A percentile compares a stretch with the other conserved stretches of the same genome.
These are phyloP conservation scores for Elaphurus davidianus DNA, from an alignment of 2,113 vertebrate genomes.

Conservation along the genomic window DNA sequence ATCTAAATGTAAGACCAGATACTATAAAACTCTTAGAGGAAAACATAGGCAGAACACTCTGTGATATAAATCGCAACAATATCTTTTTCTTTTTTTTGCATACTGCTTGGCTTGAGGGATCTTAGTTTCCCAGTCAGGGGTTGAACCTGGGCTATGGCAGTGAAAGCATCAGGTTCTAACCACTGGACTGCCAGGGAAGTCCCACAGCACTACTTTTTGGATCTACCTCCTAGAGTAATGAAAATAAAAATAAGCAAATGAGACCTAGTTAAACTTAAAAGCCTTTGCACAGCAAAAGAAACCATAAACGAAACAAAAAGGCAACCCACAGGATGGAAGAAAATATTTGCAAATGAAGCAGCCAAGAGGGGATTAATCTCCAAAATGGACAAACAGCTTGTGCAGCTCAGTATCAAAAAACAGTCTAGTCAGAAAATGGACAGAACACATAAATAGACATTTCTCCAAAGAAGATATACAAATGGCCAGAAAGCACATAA, in stretches of 20 bases:
- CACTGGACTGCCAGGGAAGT: neutral
- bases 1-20: neutral
- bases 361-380: neutral
- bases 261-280: neutral
- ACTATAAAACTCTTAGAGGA: neutral
- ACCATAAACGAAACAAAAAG: neutral
- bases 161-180: neutral
- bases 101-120: neutral
- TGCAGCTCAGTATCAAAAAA: neutral
- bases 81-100: neutral
- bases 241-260: neutral
- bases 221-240: neutral
- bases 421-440: neutral
- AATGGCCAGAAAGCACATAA: neutral
- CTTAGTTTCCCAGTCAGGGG: neutral
- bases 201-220: neutral
- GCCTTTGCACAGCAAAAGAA: neutral
- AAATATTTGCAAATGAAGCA: neutral
- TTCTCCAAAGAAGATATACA: neutral
- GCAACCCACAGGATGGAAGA: neutral
- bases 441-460: neutral
- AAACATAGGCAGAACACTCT: neutral
- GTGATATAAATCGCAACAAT: neutral
- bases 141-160: neutral
- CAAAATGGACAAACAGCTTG: neutral